Evolutionary conservation across 2,888 invertebrate genomes (phyloP).

Genomic region (Archips xylosteana): DNA sequence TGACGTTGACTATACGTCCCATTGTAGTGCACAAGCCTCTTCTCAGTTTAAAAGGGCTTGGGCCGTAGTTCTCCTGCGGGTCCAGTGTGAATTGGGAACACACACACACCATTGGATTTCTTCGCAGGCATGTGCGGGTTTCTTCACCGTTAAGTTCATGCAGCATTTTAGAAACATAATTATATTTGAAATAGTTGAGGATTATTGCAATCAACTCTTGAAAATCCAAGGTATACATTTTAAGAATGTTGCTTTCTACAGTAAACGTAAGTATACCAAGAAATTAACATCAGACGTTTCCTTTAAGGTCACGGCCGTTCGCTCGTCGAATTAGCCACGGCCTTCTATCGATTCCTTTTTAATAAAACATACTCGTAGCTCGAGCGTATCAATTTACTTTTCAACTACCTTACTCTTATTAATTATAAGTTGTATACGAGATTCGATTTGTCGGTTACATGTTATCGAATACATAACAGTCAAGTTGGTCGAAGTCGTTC

Average conservation of each 20-base stretch:
- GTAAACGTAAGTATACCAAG: background rate
- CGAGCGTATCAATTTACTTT: background rate
- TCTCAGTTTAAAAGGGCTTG: no score
- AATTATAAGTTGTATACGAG: conserved; percentile 24
- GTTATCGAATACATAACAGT: conserved; percentile 37
- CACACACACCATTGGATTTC: no score
- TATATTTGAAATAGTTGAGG: background rate
- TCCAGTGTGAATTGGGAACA: no score
- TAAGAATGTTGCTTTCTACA: background rate
- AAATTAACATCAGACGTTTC: background rate
- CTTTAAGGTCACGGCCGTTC: conserved; percentile 4
- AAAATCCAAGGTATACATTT: background rate
- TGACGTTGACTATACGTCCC: no score
- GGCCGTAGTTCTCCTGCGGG: no score
- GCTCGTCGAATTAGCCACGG: background rate
- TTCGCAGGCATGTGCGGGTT: no score
- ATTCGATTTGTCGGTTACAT: conserved; percentile 39
- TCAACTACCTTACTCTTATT: conserved; percentile 2
- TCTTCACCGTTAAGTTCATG: no score
- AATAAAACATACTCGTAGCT: conserved; percentile 7
- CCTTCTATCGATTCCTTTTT: conserved; percentile 5
- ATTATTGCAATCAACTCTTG: background rate
- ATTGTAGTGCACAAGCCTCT: no score
- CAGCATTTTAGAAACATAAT: no score
- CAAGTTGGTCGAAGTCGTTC: conserved; percentile 39